Percentiles rank a stretch among this genome's conserved stretches.
Evolutionary conservation across 2,888 invertebrate genomes (phyloP).

Genomic region (Meandrusa payeni): DNA sequence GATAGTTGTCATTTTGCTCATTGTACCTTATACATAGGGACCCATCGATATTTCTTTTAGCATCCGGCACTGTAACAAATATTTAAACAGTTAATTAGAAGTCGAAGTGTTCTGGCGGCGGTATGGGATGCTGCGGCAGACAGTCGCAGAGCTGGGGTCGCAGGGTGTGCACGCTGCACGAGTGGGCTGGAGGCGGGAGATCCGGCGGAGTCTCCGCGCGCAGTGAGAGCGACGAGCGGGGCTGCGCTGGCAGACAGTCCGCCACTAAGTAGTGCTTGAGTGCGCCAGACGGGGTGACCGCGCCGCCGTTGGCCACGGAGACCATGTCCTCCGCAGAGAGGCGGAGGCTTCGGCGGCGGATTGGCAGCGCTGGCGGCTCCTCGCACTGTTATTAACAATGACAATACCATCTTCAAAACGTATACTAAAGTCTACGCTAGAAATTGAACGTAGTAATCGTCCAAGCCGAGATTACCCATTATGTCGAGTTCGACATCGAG

Average conservation of each 20-base stretch:
- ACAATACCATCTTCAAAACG: too few relatives aligned
- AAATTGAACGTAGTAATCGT: too few relatives aligned
- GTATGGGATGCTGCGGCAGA: constrained; percentile 45
- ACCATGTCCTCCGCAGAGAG: constrained; percentile 73
- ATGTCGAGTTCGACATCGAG: too few relatives aligned
- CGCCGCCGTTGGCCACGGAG: constrained; percentile 67
- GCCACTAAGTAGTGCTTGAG: constrained; percentile 64
- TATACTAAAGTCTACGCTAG: too few relatives aligned
- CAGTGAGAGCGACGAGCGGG: constrained; percentile 57
- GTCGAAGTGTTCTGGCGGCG: constrained; percentile 71
- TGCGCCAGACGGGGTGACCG: constrained; percentile 60
- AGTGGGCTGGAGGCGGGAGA: constrained; percentile 28
- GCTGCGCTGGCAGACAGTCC: constrained; percentile 47
- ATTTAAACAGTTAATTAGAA: constrained; percentile 50
- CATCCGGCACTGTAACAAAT: too few relatives aligned
- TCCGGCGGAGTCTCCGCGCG: constrained; percentile 39
- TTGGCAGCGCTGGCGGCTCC: constrained; percentile 47
- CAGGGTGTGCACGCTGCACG: constrained; percentile 49
- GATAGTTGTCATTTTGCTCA: too few relatives aligned
- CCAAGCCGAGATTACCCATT: too few relatives aligned
- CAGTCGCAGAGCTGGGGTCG: constrained; percentile 39
- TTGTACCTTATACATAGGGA: too few relatives aligned
- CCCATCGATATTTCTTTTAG: too few relatives aligned
- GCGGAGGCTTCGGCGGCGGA: constrained; percentile 58
- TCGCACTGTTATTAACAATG: constrained; percentile 28